Conservation (phyloP, 2,113 vertebrate genomes). For the Saccopteryx bilineata region DNA sequence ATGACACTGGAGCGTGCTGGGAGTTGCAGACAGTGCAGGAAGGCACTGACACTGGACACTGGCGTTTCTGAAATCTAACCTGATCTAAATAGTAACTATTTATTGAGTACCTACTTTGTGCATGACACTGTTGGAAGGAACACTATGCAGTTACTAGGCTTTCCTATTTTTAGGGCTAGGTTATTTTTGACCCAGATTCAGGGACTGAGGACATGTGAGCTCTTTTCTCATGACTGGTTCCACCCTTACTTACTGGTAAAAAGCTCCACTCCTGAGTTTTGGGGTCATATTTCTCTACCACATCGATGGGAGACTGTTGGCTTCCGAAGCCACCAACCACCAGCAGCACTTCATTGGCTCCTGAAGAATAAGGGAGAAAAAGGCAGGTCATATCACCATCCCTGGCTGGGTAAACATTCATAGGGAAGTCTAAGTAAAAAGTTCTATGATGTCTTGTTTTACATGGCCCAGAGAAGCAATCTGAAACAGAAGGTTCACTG, state of each 20-base stretch:
- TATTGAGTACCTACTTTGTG: not conserved
- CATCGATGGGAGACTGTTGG: constrained; percentile 98
- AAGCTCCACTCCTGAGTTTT: constrained; percentile 99
- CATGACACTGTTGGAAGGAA: not conserved
- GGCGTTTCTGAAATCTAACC: not conserved
- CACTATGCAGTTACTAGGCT: not conserved
- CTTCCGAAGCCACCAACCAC: constrained; percentile 99
- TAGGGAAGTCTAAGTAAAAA: not conserved
- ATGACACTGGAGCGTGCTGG: not conserved
- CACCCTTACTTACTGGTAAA: constrained; percentile 92
- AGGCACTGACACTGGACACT: not conserved
- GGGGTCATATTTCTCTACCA: constrained; percentile 99
- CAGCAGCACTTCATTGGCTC: constrained; percentile 98
- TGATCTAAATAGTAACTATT: not conserved
- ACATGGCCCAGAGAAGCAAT: not conserved
- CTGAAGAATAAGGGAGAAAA: constrained; percentile 86
- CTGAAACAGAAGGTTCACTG: not conserved
- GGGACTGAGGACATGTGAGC: not conserved
- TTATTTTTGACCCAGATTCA: not conserved
- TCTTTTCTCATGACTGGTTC: not conserved
- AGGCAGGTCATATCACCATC: constrained; percentile 34
- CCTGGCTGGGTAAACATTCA: not conserved
- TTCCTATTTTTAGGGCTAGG: not conserved
- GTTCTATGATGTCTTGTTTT: not conserved
- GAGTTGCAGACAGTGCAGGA: not conserved